phyloP scores from a whole-genome alignment of 2,888 invertebrate genomes.

The Periphyllus acericola region DNA sequence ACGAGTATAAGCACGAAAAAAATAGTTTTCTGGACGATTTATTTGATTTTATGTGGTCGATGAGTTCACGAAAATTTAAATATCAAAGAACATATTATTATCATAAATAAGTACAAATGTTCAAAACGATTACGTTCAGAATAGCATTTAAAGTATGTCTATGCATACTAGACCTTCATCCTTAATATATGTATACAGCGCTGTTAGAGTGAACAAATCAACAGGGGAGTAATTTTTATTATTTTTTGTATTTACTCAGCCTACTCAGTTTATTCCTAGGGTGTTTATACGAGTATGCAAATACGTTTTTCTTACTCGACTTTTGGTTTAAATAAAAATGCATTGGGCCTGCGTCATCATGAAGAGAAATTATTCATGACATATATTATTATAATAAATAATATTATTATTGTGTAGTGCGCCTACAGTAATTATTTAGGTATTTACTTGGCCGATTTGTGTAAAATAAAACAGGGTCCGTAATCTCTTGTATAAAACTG shows the following conservation, averaged over 20 bases:
- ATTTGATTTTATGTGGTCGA: too few species aligned
- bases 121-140: not conserved
- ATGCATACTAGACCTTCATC: not conserved
- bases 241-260: conserved; percentile 12
- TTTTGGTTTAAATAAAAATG: conserved; percentile 5
- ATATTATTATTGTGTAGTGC: not conserved
- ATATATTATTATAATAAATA: not conserved
- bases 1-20: too few species aligned
- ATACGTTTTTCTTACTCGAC: conserved; percentile 11
- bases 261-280: not conserved
- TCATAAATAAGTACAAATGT: too few species aligned
- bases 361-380: not conserved
- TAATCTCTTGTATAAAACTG: too few species aligned
- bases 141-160: not conserved
- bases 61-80: too few species aligned
- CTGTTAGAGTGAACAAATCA: conserved; percentile 8
- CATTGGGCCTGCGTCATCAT: conserved; percentile 11
- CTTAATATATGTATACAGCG: conserved; percentile 6
- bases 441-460: not conserved
- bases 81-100: too few species aligned
- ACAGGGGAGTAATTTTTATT: conserved; percentile 30
- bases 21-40: too few species aligned
- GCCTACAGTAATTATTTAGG: not conserved
- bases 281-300: conserved; percentile 12
- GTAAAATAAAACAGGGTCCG: too few species aligned